These are phyloP conservation scores for Athrips mouffetella DNA, from an alignment of 2,888 invertebrate species.

Conservation along the genomic window DNA sequence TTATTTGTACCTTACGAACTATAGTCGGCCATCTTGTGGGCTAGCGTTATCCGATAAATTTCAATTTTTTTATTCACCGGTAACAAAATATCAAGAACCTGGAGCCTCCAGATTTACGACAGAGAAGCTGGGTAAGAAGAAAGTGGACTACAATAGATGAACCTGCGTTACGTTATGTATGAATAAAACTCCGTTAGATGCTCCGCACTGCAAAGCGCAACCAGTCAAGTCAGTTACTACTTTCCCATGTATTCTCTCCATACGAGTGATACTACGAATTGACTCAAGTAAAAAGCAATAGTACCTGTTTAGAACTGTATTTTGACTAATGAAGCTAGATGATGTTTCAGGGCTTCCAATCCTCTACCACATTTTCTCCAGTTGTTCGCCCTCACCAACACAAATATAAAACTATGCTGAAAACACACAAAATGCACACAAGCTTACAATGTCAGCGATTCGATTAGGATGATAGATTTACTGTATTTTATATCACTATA, in stretches of 20 bases:
- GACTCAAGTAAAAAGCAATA: constrained; percentile 22
- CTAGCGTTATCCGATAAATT: constrained; percentile 73
- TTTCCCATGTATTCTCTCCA: constrained; percentile 37
- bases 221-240: constrained; percentile 59
- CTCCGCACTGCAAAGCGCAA: constrained; percentile 63
- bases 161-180: constrained; percentile 38
- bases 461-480: neutral
- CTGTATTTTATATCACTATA: constrained; percentile 1
- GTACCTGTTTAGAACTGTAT: constrained; percentile 44
- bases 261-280: constrained; percentile 23
- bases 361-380: constrained; percentile 63
- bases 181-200: constrained; percentile 42
- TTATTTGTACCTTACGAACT: constrained; percentile 74
- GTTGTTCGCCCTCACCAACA: constrained; percentile 64
- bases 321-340: constrained; percentile 33
- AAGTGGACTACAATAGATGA: constrained; percentile 40
- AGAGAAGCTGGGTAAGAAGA: constrained; percentile 37
- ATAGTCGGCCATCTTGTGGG: constrained; percentile 78
- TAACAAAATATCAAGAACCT: constrained; percentile 45
- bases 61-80: constrained; percentile 52
- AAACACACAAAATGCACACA: constrained; percentile 54
- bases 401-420: constrained; percentile 66
- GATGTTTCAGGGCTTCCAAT: constrained; percentile 40
- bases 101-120: constrained; percentile 37
- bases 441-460: constrained; percentile 29